These are phyloP conservation scores for Zelostemma sp. DNA, from an alignment of 1,140 invertebrate species.

Conservation along the genomic window DNA sequence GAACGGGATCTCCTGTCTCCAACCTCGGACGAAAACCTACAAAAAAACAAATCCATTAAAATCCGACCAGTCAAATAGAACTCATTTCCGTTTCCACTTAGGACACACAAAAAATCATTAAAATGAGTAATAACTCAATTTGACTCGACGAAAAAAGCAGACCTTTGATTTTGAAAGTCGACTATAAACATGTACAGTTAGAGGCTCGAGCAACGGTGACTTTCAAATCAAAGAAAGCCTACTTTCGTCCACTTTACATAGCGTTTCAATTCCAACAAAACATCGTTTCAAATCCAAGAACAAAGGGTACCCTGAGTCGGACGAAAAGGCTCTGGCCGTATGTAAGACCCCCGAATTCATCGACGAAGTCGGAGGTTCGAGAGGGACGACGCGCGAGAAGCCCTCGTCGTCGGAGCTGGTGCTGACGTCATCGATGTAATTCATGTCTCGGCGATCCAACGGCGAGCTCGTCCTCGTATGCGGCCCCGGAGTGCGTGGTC, in stretches of 20 bases:
- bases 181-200: too few species aligned
- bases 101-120: too few species aligned
- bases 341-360: constrained; percentile 55
- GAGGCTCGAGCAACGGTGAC: too few species aligned
- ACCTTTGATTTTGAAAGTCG: too few species aligned
- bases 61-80: too few species aligned
- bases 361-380: constrained; percentile 57
- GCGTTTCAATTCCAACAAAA: constrained; percentile 3
- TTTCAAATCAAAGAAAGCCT: too few species aligned
- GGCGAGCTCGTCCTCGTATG: constrained; percentile 56
- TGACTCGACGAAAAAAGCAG: too few species aligned
- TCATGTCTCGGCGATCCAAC: constrained; percentile 51
- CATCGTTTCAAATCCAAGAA: constrained; percentile 50
- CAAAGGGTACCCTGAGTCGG: constrained; percentile 68
- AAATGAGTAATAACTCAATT: too few species aligned
- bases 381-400: constrained; percentile 54
- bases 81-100: too few species aligned
- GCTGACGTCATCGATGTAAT: constrained; percentile 61
- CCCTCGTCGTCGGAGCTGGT: constrained; percentile 62
- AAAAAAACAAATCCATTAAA: constrained; percentile 14
- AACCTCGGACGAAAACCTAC: constrained; percentile 66
- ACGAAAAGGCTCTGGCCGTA: constrained; percentile 68
- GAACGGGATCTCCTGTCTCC: constrained; percentile 65
- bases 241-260: too few species aligned
- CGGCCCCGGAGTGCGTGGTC: constrained; percentile 62